Percentiles rank a stretch among this genome's conserved stretches.
Evolutionary conservation across 2,888 invertebrate species (phyloP).

Genomic region (Argyra leucocephala): DNA sequence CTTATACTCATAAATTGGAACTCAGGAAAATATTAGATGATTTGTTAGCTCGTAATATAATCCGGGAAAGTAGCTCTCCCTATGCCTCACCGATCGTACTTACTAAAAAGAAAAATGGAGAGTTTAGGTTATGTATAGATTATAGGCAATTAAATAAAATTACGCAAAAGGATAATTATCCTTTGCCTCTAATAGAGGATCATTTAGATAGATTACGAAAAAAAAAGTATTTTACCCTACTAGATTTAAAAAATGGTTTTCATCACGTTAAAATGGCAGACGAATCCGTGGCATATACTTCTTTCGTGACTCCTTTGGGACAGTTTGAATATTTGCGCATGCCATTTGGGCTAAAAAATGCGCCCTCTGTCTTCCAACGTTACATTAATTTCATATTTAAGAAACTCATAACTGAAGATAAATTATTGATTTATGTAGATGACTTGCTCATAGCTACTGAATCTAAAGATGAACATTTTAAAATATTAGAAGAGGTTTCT

Average conservation of each 20-base stretch:
- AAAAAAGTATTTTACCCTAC: conserved; percentile 23
- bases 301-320: conserved; percentile 26
- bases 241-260: conserved; percentile 26
- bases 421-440: conserved; percentile 10
- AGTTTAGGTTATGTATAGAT: conserved; percentile 15
- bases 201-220: conserved; percentile 20
- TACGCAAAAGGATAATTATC: conserved; percentile 21
- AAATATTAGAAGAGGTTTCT: conserved; percentile 12
- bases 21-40: conserved; percentile 20
- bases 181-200: conserved; percentile 20
- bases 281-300: conserved; percentile 24
- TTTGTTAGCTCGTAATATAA: conserved; percentile 18
- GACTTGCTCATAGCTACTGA: conserved; percentile 16
- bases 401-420: neutral
- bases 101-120: conserved; percentile 18
- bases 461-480: conserved; percentile 22
- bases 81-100: conserved; percentile 21
- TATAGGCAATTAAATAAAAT: conserved; percentile 18
- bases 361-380: conserved; percentile 22
- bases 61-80: conserved; percentile 21
- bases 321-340: conserved; percentile 24
- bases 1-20: conserved; percentile 17
- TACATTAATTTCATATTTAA: conserved; percentile 14
- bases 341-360: conserved; percentile 23
- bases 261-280: conserved; percentile 23